Base-by-base conservation (phyloP, 2,113 vertebrate genomes). In the Leptobrachium ailaonicum region DNA sequence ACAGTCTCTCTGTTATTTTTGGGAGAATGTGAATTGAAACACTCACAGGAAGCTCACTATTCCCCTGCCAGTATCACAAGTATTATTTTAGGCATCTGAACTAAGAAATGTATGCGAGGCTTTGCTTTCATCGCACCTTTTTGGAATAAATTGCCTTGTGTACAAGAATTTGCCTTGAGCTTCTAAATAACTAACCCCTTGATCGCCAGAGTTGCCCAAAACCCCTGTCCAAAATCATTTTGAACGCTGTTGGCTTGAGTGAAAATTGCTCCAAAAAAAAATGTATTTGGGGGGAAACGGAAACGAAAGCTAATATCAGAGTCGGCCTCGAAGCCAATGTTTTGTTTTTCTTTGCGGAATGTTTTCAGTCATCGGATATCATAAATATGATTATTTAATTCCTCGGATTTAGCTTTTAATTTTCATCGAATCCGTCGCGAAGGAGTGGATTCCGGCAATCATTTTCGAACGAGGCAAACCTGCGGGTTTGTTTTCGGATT, bases 1-100 rank as follows among this genome's bases (percentile, higher is more conserved):
- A 92, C 89, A 90, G 91, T 88, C 84, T 76, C 83, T 10, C 83
- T 90, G 92, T 92, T 92, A 92, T 92, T 93, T 92, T 91, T 90
- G 92, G 92, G 90, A 92, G 90, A 88, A 88, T 84, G 86, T 84
- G 89, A 89, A 85, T 83, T 75, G 89, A 89, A 91, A 91, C 88
- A 89, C 89, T 91, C 86, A 14, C 90, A 92, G 92, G 93, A 94
- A 94, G 88, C 80, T 0, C 71, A 84, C 88, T 84, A 85, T 88
- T 91, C 89, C 89, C 88, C 80, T 87, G 89, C 91, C 92, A 91
- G 91, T 88, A 91, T 90, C 90, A 89, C 92, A 84, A 89, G 82
- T 90, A 88, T 92, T 92, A 93, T 93, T 92, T 92, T 93, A 92
- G 92, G 92, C 90, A 87, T 85, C 86, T 90, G 90, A 91, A 91